Conservation (phyloP, 1,140 invertebrate species). For the Drosophila varians region DNA sequence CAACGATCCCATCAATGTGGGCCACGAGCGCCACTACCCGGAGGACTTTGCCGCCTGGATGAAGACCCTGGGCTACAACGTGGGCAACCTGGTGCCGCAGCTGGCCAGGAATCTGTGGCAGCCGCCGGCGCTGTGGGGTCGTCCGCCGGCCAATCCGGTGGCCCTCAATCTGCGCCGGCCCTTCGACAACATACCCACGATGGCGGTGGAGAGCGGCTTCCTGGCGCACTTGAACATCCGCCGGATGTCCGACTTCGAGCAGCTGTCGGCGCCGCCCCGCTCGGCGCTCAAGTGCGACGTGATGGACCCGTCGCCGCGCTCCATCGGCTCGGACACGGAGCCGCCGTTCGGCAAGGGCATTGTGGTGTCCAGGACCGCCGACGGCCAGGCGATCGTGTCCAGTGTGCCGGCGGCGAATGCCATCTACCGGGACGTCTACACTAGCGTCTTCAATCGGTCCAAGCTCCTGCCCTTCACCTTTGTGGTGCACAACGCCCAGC, state of each 20-base stretch:
- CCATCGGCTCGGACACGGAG: constrained; percentile 90
- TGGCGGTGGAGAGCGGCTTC: constrained; percentile 91
- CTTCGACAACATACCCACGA: constrained; percentile 84
- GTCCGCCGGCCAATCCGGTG: constrained; percentile 72
- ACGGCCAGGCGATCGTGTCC: constrained; percentile 92
- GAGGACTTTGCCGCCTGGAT: constrained; percentile 95
- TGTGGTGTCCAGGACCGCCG: constrained; percentile 90
- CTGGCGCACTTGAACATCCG: constrained; percentile 90
- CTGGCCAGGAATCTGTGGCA: constrained; percentile 83
- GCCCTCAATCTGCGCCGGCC: constrained; percentile 74
- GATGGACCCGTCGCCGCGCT: constrained; percentile 88
- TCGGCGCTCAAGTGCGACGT: constrained; percentile 90
- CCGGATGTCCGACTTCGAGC: constrained; percentile 89
- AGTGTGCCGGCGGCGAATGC: constrained; percentile 94
- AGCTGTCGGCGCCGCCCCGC: constrained; percentile 89
- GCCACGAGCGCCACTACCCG: constrained; percentile 89
- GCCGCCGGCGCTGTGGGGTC: constrained; percentile 77
- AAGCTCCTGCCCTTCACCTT: constrained; percentile 94
- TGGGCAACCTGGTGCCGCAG: constrained; percentile 94
- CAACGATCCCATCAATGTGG: constrained; percentile 96
- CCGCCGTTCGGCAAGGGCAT: constrained; percentile 96
- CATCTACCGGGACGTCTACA: constrained; percentile 95
- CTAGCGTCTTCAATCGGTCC: constrained; percentile 96
- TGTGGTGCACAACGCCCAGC: constrained; percentile 93
- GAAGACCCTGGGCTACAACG: constrained; percentile 91